Base-by-base conservation (phyloP, 2,797 vertebrate genomes). In the Sebastes matsubarae region DNA sequence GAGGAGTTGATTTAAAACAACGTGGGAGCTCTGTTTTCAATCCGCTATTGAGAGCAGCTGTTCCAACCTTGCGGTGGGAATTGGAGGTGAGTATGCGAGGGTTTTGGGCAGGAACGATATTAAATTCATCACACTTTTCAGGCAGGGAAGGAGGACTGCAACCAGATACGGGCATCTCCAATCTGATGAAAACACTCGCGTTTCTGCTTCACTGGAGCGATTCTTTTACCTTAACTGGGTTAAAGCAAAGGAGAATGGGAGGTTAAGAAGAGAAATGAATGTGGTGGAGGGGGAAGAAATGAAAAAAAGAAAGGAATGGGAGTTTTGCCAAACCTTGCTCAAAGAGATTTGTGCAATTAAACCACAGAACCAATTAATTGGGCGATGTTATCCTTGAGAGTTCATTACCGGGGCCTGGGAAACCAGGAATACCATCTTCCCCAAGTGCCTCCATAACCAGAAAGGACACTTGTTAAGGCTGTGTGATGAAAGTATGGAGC, bases 371-470 rank as follows among this genome's bases (percentile, higher is more conserved):
- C 84, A 92, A 93, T 95, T 93, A 93, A 94, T 87, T 87, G 85
- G 85, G 64, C 36, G 75, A 88, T 87, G 83, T 90, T 91, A 86
- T 92, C 88, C 85, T 86, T 85, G 81, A 83, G 75, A 91, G 91
- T 92, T 95, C 90, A 92, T 93, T 88, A 92, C 73, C 25, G 66
- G 89, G 83, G 88, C 90, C 91, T 94, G 93, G 90, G 91, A 94
- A 96, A 92, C 67, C 82, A 50, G 65, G 68, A 67, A 64, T 69
- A 75, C 72, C 75, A 79, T 80, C 80, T 82, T 85, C 83, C 81
- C 88, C 76, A 83, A 88, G 82, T 76, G 72, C 68, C 69, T 82
- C 63, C 52, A 81, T 27, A 83, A 86, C 81, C 86, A 84, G 81
- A 89, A 75, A 89, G 82, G 71, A 76, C 78, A 63, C 63, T 83